phyloP scores from a whole-genome alignment of 2,797 vertebrate genomes.

The Epinephelus malabaricus region DNA sequence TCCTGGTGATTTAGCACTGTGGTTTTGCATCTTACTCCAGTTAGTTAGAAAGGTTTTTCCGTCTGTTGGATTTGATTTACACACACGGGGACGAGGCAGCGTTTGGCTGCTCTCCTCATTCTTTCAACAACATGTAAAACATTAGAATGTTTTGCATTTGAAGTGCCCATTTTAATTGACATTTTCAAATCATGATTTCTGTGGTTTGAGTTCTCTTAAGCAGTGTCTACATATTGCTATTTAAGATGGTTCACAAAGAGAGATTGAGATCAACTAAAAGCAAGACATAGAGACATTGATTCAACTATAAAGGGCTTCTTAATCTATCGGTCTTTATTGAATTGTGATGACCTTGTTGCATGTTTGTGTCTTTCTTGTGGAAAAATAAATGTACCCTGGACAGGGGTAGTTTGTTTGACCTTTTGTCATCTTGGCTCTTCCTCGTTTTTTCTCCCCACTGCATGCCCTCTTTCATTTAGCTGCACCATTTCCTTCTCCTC shows the following conservation, averaged over 20 bases:
- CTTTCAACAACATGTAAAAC: conserved; percentile 60
- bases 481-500: conserved; percentile 26
- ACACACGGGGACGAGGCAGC: conserved; percentile 48
- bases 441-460: background rate
- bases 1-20: conserved; percentile 74
- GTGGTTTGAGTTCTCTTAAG: conserved; percentile 62
- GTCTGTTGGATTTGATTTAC: conserved; percentile 48
- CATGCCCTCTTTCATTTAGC: conserved; percentile 21
- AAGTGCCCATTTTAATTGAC: conserved; percentile 69
- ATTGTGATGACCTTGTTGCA: conserved; percentile 89
- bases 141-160: conserved; percentile 72
- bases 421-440: conserved; percentile 63
- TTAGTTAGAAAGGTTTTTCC: conserved; percentile 26
- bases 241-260: conserved; percentile 58
- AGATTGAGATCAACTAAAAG: conserved; percentile 50
- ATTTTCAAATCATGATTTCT: conserved; percentile 55
- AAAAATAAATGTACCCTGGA: conserved; percentile 86
- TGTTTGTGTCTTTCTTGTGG: conserved; percentile 89
- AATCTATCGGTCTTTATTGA: conserved; percentile 86
- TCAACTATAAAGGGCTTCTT: conserved; percentile 89
- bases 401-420: conserved; percentile 78
- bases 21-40: conserved; percentile 66
- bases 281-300: conserved; percentile 78
- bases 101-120: conserved; percentile 66
- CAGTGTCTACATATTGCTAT: conserved; percentile 64